phyloP scores from a whole-genome alignment of 2,888 invertebrate genomes.

The Resseliella maxima region DNA sequence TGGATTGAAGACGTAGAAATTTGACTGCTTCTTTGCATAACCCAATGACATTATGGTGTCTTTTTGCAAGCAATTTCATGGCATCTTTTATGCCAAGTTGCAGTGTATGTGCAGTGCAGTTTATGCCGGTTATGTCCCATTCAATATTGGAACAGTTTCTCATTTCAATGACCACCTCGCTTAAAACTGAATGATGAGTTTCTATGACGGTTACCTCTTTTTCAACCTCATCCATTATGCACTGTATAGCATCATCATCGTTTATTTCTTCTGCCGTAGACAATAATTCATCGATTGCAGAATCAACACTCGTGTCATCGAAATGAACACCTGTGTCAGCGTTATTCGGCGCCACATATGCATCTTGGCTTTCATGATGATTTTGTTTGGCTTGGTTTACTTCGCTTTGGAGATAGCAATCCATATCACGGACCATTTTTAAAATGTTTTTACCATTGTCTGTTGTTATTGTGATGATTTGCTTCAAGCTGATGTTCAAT shows the following conservation, averaged over 20 bases:
- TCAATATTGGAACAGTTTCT: neutral
- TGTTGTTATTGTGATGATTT: neutral
- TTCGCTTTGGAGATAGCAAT: neutral
- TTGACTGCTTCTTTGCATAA: neutral
- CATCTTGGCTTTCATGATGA: neutral
- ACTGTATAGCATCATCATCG: neutral
- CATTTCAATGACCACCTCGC: neutral
- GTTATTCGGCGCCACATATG: too few relatives aligned
- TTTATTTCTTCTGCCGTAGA: neutral
- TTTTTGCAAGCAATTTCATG: neutral
- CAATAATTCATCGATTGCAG: neutral
- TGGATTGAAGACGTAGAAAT: neutral
- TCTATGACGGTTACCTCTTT: too few relatives aligned
- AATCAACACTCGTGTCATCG: neutral
- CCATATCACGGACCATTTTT: neutral
- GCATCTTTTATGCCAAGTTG: constrained; percentile 47
- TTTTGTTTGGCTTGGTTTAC: neutral
- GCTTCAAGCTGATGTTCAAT: neutral
- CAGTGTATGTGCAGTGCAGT: constrained; percentile 42
- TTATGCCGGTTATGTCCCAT: neutral
- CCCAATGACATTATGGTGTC: neutral
- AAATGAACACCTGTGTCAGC: too few relatives aligned
- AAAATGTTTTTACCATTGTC: neutral
- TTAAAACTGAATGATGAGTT: neutral
- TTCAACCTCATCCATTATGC: neutral